Conservation (phyloP, 2,888 invertebrate genomes). For the Rutpela maculata region DNA sequence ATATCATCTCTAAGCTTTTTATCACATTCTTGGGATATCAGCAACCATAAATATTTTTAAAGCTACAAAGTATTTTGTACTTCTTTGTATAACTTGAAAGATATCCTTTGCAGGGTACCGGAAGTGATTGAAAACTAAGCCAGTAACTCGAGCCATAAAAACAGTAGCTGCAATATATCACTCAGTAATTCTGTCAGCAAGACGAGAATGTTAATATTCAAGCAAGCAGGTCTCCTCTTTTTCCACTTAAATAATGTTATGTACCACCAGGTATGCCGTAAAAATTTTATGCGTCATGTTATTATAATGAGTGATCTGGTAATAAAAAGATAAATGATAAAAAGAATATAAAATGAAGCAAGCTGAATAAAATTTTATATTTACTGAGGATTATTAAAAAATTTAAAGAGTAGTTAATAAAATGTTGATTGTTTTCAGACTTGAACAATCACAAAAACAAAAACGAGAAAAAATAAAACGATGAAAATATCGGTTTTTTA, state of each 20-base stretch:
- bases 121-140: constrained; percentile 21
- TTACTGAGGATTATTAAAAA: no score
- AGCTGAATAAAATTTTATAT: no score
- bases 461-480: no score
- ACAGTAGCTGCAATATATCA: constrained; percentile 20
- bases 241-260: not conserved
- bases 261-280: not conserved
- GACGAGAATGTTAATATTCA: constrained; percentile 17
- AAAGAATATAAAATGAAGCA: no score
- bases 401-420: no score
- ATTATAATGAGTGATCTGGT: not conserved
- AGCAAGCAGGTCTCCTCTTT: not conserved
- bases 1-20: not conserved
- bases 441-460: no score
- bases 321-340: no score
- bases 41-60: not conserved
- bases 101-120: constrained; percentile 11
- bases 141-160: constrained; percentile 11
- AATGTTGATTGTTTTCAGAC: no score
- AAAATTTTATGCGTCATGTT: not conserved
- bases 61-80: not conserved
- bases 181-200: constrained; percentile 16
- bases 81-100: not conserved
- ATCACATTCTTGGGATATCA: not conserved
- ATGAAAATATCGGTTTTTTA: no score